A percentile compares a stretch with the other conserved stretches of the same genome.
Conservation (phyloP, 2,888 invertebrate genomes). For the Oligia latruncula region DNA sequence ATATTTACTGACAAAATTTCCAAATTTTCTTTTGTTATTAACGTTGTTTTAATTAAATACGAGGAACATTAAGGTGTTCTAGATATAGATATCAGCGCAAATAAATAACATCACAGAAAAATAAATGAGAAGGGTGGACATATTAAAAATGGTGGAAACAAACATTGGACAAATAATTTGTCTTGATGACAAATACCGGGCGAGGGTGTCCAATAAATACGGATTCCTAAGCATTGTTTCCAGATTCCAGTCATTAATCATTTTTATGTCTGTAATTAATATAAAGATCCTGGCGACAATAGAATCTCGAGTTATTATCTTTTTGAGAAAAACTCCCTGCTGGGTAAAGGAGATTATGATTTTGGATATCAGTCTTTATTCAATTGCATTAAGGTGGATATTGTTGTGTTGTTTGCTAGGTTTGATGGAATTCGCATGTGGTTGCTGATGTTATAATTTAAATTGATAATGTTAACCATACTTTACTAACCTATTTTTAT, state of each 20-base stretch:
- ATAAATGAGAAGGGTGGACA: constrained; percentile 54
- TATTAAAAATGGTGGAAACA: constrained; percentile 78
- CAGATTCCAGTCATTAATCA: constrained; percentile 87
- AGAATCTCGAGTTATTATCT: constrained; percentile 74
- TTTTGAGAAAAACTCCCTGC: constrained; percentile 71
- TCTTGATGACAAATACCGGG: constrained; percentile 85
- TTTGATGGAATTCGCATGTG: constrained; percentile 8
- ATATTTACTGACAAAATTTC: constrained; percentile 18
- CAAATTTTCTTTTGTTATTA: not conserved
- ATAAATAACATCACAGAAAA: constrained; percentile 40
- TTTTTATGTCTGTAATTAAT: constrained; percentile 89
- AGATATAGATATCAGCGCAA: constrained; percentile 36
- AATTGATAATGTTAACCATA: not conserved
- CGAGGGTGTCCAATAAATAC: constrained; percentile 85
- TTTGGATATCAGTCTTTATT: constrained; percentile 19
- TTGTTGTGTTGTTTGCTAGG: not conserved
- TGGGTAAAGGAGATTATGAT: constrained; percentile 27
- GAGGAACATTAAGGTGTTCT: not conserved
- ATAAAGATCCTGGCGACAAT: constrained; percentile 85
- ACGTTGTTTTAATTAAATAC: not conserved
- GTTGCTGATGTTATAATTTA: constrained; percentile 21
- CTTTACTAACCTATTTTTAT: not conserved
- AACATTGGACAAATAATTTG: constrained; percentile 80
- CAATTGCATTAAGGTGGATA: constrained; percentile 19
- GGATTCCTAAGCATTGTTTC: constrained; percentile 85